phyloP scores from a whole-genome alignment of 1,140 invertebrate species.

The Dryas iulia region DNA sequence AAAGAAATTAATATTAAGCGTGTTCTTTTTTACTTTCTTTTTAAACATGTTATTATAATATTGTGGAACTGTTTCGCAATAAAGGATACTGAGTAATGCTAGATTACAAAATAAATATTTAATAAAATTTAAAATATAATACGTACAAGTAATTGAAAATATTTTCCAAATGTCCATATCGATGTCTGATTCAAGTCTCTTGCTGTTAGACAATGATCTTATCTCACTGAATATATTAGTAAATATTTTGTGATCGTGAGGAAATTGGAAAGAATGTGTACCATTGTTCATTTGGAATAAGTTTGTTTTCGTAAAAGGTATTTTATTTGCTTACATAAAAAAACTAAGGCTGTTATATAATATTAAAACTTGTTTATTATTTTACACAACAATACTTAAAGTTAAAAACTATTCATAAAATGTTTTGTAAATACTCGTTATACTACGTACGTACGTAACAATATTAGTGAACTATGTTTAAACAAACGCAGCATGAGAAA shows the following conservation, averaged over 20 bases:
- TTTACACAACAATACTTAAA: neutral
- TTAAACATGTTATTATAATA: no score
- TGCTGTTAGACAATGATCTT: neutral
- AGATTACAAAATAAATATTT: no score
- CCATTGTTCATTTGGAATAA: conserved; percentile 4
- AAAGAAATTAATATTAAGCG: no score
- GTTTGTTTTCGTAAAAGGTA: neutral
- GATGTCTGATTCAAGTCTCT: neutral
- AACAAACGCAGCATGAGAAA: no score
- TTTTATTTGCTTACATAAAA: neutral
- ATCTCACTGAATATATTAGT: neutral
- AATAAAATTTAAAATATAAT: neutral
- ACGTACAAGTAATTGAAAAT: neutral
- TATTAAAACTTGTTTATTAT: neutral
- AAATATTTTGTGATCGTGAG: conserved; percentile 2
- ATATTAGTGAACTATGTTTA: no score
- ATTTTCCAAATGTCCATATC: conserved; percentile 1
- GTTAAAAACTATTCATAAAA: neutral
- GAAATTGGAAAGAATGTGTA: conserved; percentile 3
- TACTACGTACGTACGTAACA: no score
- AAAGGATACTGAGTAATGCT: no score
- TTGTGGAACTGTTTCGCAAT: no score
- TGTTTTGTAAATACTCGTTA: no score
- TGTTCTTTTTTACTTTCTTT: no score
- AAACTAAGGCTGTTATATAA: neutral